phyloP scores from a whole-genome alignment of 2,888 invertebrate species.

The Polyommatus icarus region DNA sequence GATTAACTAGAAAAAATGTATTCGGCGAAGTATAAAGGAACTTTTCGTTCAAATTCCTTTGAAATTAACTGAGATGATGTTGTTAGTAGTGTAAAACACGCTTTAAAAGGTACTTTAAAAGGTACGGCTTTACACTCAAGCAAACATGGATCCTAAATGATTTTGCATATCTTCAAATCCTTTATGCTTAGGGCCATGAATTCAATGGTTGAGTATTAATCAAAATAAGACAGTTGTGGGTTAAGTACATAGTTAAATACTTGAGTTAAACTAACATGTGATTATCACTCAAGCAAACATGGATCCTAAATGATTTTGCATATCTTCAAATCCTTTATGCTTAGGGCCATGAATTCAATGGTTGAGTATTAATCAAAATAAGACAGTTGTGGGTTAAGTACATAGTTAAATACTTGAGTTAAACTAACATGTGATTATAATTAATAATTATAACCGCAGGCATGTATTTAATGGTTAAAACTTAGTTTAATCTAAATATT shows the following conservation, averaged over 20 bases:
- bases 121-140: no score
- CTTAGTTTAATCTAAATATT: no score
- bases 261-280: not conserved
- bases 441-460: not conserved
- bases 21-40: no score
- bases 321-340: not conserved
- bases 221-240: not conserved
- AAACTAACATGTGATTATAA: not conserved
- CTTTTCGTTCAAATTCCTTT: no score
- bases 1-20: no score
- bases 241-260: conserved; percentile 14
- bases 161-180: not conserved
- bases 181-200: not conserved
- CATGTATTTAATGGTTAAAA: not conserved
- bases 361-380: not conserved
- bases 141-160: not conserved
- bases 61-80: no score
- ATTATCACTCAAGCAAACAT: no score
- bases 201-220: not conserved
- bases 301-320: not conserved
- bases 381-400: conserved; percentile 5
- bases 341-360: not conserved
- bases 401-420: conserved; percentile 8
- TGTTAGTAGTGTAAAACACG: no score
- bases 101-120: no score